Conservation (phyloP, 2,797 vertebrate genomes). For the Chloroceryle inda region DNA sequence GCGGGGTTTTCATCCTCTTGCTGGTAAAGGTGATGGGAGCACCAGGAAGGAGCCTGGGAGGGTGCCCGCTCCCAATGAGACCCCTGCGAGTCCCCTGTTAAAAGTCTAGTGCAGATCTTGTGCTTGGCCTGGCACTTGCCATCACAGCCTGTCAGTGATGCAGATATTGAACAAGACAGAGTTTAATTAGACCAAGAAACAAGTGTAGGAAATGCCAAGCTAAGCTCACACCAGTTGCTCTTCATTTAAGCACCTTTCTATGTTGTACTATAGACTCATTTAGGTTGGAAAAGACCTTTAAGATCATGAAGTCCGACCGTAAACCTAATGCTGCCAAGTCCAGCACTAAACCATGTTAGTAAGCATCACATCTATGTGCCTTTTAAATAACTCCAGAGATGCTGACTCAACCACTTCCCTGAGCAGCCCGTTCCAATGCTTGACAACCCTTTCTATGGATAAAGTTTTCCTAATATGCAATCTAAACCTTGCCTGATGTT, state of each 20-base stretch:
- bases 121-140: neutral
- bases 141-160: neutral
- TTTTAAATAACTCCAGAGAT: neutral
- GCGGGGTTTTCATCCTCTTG: rapidly evolving
- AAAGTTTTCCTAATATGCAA: neutral
- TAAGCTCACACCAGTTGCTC: neutral
- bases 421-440: neutral
- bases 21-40: rapidly evolving
- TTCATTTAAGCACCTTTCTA: neutral
- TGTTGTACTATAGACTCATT: rapidly evolving
- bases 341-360: neutral
- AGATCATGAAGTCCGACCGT: neutral
- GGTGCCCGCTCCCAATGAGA: neutral
- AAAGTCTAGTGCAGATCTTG: rapidly evolving
- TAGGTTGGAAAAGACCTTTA: neutral
- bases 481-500: neutral
- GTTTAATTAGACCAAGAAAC: neutral
- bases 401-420: neutral
- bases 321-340: neutral
- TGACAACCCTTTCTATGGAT: neutral
- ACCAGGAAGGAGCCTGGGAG: rapidly evolving
- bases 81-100: rapidly evolving
- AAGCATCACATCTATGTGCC: rapidly evolving
- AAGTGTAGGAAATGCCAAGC: neutral
- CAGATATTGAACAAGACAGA: neutral